Evolutionary conservation across 2,888 invertebrate genomes (phyloP).

Genomic region (Sesia bembeciformis): DNA sequence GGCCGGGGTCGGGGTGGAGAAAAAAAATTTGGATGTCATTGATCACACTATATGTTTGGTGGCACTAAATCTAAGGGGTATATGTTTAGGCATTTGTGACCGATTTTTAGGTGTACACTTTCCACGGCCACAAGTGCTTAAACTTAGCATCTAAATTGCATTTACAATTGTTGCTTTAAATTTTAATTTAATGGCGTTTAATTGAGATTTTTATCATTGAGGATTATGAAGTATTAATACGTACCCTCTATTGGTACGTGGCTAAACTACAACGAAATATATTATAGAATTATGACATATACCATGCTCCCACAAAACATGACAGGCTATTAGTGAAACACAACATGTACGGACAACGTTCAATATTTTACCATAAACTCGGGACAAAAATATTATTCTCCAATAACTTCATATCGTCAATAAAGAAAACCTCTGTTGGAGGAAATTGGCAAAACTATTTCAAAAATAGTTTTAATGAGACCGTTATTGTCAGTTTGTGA

Average conservation of each 20-base stretch:
- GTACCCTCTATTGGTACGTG: background rate
- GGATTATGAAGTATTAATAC: background rate
- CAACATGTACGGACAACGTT: slow-evolving; percentile 48
- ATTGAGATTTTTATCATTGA: slow-evolving; percentile 59
- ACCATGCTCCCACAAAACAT: slow-evolving; percentile 55
- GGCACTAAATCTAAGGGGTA: slow-evolving; percentile 51
- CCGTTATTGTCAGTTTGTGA: too few species aligned
- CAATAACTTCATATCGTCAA: slow-evolving; percentile 23
- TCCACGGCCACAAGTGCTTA: slow-evolving; percentile 33
- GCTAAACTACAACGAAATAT: background rate
- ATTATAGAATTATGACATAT: slow-evolving; percentile 13
- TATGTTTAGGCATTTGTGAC: slow-evolving; percentile 9
- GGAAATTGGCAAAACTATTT: slow-evolving; percentile 31
- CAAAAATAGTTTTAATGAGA: background rate
- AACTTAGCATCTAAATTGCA: slow-evolving; percentile 32
- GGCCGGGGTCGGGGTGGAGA: slow-evolving; percentile 62
- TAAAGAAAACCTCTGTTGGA: slow-evolving; percentile 59
- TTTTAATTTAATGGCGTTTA: slow-evolving; percentile 18
- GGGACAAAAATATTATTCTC: slow-evolving; percentile 1
- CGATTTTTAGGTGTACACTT: background rate
- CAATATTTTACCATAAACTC: slow-evolving; percentile 16
- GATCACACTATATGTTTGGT: slow-evolving; percentile 57
- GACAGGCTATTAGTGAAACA: slow-evolving; percentile 58
- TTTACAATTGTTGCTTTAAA: slow-evolving; percentile 55
- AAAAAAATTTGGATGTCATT: slow-evolving; percentile 72